phyloP scores from a whole-genome alignment of 1,140 invertebrate species.

The Hylaeus volcanicus region DNA sequence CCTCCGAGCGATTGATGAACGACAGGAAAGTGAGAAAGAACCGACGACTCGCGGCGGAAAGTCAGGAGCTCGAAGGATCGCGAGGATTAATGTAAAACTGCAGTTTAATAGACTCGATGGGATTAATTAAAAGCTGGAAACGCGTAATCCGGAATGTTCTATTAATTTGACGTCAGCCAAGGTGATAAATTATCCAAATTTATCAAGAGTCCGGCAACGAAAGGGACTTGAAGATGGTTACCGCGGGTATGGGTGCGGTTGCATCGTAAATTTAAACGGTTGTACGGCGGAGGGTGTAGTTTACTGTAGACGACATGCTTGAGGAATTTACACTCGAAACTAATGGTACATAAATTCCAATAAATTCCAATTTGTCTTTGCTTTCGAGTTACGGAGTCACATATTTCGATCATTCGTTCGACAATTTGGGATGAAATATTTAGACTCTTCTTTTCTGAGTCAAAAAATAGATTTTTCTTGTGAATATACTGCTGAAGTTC shows the following conservation, averaged over 20 bases:
- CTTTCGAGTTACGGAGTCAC: too few species aligned
- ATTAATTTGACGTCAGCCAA: background rate
- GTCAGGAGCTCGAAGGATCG: background rate
- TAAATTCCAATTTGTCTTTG: too few species aligned
- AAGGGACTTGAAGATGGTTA: background rate
- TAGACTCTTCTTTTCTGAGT: too few species aligned
- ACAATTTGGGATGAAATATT: too few species aligned
- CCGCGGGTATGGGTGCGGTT: background rate
- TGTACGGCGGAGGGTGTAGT: too few species aligned
- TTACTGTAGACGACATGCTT: too few species aligned
- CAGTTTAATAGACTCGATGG: background rate
- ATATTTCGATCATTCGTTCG: too few species aligned
- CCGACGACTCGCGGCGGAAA: background rate
- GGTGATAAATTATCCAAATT: conserved; percentile 2
- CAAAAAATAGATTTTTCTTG: too few species aligned
- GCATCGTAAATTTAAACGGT: background rate
- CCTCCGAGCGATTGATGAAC: background rate
- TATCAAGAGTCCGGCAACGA: background rate
- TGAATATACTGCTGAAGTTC: too few species aligned
- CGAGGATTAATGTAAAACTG: conserved; percentile 5
- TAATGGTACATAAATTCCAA: too few species aligned
- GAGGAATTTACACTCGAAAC: too few species aligned
- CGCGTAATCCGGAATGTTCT: background rate
- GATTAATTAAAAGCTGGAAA: background rate
- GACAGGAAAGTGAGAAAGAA: background rate